Evolutionary conservation across 2,797 vertebrate genomes (phyloP), one percentile per base, ranked within the genome.

Genomic region (Adelosebastes latens): DNA sequence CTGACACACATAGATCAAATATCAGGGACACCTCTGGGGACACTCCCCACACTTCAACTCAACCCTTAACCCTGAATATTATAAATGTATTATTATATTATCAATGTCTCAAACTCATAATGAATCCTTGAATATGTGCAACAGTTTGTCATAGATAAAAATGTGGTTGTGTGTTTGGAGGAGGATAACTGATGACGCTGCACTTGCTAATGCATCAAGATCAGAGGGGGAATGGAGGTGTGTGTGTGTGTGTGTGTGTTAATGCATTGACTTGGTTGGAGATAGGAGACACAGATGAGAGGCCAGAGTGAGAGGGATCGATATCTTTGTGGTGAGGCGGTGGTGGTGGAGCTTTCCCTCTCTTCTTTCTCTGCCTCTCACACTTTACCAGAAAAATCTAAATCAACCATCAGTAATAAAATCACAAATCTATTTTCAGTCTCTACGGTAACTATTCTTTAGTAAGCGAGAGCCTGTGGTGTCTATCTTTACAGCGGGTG

Each of bases 201-300:
- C 87, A 89, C 16, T 86, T 73, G 76, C 90, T 91, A 92, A 93
- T 94, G 91, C 86, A 91, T 81, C 79, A 55, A 73, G 78, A 85
- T 81, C 58, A 72, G 75, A 83, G 16, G 67, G 42, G 49, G 36
- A 76, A 74, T 65, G 64, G 67, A 75, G 29, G 9, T 49, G 68
- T 70, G 72, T 56, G n/a, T 46, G 16, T 52, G 69, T 66, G 72
- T 42, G 16, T 79, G 63, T 67, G 75, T 78, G 64, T 80, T 77
- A 80, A 85, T 93, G 85, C 75, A 91, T 84, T 83, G 90, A 88
- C 87, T 81, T 49, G 66, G 86, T 76, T 77, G 46, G 74, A 85
- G 86, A 84, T 81, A 59, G 75, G 68, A 91, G 83, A 88, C 68
- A 79, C 68, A 81, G 75, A 83, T 65, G 29, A 67, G 82, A 89